phyloP scores from a whole-genome alignment of 2,888 invertebrate species.

The Parthenolecanium corni region DNA sequence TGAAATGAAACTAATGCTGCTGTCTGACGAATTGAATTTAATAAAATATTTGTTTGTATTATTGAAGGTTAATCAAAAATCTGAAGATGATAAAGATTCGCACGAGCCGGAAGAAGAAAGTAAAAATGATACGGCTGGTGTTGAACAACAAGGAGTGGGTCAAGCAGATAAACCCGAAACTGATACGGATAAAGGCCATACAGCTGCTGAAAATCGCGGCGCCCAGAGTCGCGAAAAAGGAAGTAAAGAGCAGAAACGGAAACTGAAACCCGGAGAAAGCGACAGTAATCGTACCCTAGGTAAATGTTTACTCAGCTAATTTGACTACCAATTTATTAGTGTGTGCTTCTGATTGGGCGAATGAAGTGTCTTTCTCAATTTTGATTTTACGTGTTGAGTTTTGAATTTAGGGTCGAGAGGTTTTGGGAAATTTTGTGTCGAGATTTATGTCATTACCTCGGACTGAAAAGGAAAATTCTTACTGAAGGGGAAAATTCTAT shows the following conservation, averaged over 20 bases:
- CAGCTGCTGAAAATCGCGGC: conserved; percentile 37
- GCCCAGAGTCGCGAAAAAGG: conserved; percentile 38
- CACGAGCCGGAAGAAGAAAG: conserved; percentile 2
- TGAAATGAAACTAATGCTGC: no score
- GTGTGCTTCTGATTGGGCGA: no score
- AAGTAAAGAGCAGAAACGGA: conserved; percentile 42
- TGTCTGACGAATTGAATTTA: no score
- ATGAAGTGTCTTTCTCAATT: no score
- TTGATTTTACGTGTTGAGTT: no score
- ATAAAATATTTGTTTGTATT: no score
- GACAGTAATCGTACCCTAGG: conserved; percentile 61
- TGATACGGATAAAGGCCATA: conserved; percentile 42
- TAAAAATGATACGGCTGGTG: conserved; percentile 32
- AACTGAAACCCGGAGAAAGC: conserved; percentile 60
- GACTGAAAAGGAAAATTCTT: no score
- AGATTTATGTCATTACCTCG: no score
- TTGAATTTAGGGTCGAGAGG: no score
- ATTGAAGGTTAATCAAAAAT: conserved; percentile 1
- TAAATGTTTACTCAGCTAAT: conserved; percentile 34
- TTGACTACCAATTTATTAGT: neutral
- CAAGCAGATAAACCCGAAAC: conserved; percentile 48
- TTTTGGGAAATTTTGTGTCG: no score
- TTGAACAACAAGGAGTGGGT: conserved; percentile 53
- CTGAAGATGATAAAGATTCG: conserved; percentile 25
- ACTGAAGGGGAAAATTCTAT: no score